Base-by-base conservation (phyloP, 2,797 vertebrate genomes). In the Enteromius afrohamiltoni region DNA sequence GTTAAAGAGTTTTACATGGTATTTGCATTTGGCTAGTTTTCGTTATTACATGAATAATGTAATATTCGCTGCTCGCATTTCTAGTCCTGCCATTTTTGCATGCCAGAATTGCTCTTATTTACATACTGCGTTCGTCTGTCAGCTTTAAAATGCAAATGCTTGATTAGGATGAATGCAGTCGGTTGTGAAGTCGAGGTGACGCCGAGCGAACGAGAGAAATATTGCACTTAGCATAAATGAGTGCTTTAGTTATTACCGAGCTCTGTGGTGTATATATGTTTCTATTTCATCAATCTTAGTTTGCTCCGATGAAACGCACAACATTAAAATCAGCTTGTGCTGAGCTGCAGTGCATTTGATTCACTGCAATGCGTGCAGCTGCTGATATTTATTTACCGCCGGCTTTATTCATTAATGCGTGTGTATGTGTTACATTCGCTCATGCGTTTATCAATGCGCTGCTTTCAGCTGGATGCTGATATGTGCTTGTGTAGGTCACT, bases 231-330 rank as follows among this genome's bases (percentile, higher is more conserved):
- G 14, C 60, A 31, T 7, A 31, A 64, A 7, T n/a, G 31, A 74
- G 73, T 51, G 47, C 19, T 23, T 47, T 17, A 55, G 83, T 77
- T 79, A 86, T 86, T 86, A 86, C 67, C 0, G 37, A 40, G 82
- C 51, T 2, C 23, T 76, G 34, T 17, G 76, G 64, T 58, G 75
- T 23, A 23, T 53, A 17, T 79, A 45, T 40, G 14, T 47, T 62
- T 80, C 55, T 77, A n/a, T 77, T 77, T 51, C 83, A 85, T 88
- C 81, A 83, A 84, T 85, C 85, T 86, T 68, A 21, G 65, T 85
- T 68, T 62, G 40, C 64, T 29, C 23, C 40, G 58, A 55, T 7
- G 40, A 58, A 77, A 78, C 7, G 13, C 49, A 70, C 73, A 49
- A 29, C 73, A 76, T 84, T 84, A 68, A 79, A 40, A 40, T 29